Conservation (phyloP, 2,888 invertebrate species). For the Zygothrica quintamaculata region DNA sequence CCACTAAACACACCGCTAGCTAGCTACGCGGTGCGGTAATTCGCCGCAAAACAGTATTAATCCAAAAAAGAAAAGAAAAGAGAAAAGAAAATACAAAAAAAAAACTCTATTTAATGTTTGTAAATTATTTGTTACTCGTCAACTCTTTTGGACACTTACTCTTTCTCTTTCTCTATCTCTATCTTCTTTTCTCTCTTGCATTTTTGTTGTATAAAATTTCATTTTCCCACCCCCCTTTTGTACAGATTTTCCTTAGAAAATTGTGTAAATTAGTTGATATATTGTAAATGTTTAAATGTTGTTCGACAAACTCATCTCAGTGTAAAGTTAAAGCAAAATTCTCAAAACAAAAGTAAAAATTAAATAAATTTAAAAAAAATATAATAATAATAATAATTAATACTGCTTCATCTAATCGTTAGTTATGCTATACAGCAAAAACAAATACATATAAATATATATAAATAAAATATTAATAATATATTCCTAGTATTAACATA, state of each 20-base stretch:
- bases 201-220: constrained; percentile 63
- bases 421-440: constrained; percentile 58
- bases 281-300: constrained; percentile 74
- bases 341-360: constrained; percentile 30
- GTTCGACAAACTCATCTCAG: constrained; percentile 80
- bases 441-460: constrained; percentile 25
- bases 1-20: constrained; percentile 44
- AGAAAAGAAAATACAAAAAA: constrained; percentile 6
- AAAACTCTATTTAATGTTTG: constrained; percentile 62
- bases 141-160: constrained; percentile 1
- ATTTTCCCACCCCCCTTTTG: constrained; percentile 37
- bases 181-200: constrained; percentile 14
- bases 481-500: constrained; percentile 72
- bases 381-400: constrained; percentile 16
- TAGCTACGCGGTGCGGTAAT: constrained; percentile 9
- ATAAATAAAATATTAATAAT: constrained; percentile 41
- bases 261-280: constrained; percentile 59
- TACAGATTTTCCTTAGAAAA: constrained; percentile 69
- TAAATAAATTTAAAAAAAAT: constrained; percentile 13
- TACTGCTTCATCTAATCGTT: constrained; percentile 58
- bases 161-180: constrained; percentile 1
- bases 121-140: constrained; percentile 75
- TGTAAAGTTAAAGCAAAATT: constrained; percentile 71
- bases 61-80: constrained; percentile 45
- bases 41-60: constrained; percentile 70